Percentiles rank a stretch among this genome's conserved stretches.
These are phyloP conservation scores for Cosmia trapezina DNA, from an alignment of 2,888 invertebrate species.

Conservation along the genomic window DNA sequence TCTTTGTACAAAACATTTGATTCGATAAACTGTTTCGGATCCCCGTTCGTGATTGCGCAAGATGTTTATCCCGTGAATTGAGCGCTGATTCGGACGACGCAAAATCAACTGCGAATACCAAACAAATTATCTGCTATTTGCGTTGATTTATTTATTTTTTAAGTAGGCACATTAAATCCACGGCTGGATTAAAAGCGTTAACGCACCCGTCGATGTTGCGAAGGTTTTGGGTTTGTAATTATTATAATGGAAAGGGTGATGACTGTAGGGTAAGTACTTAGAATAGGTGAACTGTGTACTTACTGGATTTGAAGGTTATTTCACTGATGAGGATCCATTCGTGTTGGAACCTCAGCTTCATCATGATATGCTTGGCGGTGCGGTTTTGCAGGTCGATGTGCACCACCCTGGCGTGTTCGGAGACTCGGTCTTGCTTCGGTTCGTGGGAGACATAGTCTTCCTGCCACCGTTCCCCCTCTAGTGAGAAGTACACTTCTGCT, in stretches of 20 bases:
- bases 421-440: slow-evolving; percentile 89
- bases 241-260: slow-evolving; percentile 19
- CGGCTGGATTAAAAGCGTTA: slow-evolving; percentile 23
- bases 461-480: slow-evolving; percentile 94
- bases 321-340: slow-evolving; percentile 98
- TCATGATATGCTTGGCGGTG: slow-evolving; percentile 94
- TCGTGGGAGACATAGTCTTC: slow-evolving; percentile 92
- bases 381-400: slow-evolving; percentile 94
- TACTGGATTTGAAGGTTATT: slow-evolving; percentile 95
- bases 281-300: slow-evolving; percentile 70
- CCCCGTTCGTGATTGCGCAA: slow-evolving; percentile 63
- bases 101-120: slow-evolving; percentile 72
- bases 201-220: slow-evolving; percentile 23
- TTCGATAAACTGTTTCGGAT: slow-evolving; percentile 78
- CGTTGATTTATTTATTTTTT: slow-evolving; percentile 72
- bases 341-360: slow-evolving; percentile 94
- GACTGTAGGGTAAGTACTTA: slow-evolving; percentile 1
- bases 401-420: slow-evolving; percentile 92
- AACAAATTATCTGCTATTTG: slow-evolving; percentile 75
- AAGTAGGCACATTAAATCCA: slow-evolving; percentile 63
- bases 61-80: slow-evolving; percentile 75
- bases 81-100: slow-evolving; percentile 73
- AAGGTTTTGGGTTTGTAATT: slow-evolving; percentile 22
- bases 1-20: slow-evolving; percentile 78
- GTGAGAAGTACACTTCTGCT: slow-evolving; percentile 94